Conservation (phyloP, 2,113 vertebrate genomes). For the Lepus europaeus region DNA sequence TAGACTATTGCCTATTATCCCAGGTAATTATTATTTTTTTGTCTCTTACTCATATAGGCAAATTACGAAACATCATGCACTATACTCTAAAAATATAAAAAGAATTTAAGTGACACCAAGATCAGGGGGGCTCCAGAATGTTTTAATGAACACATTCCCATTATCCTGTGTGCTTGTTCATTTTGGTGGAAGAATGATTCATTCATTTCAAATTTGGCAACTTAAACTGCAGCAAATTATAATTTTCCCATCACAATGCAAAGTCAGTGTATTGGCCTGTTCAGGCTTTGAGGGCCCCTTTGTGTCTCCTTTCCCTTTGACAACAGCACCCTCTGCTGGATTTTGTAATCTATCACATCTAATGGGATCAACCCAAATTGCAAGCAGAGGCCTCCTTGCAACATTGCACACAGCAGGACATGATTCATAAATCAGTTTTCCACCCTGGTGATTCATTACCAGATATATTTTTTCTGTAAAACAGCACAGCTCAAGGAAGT, state of each 20-base stretch:
- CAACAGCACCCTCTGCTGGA: conserved; percentile 85
- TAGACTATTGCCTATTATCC: conserved; percentile 72
- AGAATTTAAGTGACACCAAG: conserved; percentile 72
- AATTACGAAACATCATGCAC: conserved; percentile 65
- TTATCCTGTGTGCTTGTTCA: conserved; percentile 77
- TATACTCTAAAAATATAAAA: conserved; percentile 62
- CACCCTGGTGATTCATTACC: conserved; percentile 68
- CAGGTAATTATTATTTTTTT: conserved; percentile 74
- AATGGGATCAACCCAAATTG: conserved; percentile 38
- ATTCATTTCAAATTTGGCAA: conserved; percentile 81
- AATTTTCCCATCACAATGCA: conserved; percentile 68
- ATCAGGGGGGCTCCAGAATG: conserved; percentile 68
- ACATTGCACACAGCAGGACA: conserved; percentile 35
- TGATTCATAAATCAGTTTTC: conserved; percentile 58
- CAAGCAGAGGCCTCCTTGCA: conserved; percentile 57
- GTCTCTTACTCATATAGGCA: conserved; percentile 66
- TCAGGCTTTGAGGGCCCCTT: not conserved
- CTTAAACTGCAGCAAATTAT: conserved; percentile 76
- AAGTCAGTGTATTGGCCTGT: conserved; percentile 69
- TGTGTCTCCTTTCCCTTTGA: conserved; percentile 73
- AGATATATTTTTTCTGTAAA: conserved; percentile 71
- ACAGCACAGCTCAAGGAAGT: conserved; percentile 69
- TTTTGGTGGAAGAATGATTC: conserved; percentile 80
- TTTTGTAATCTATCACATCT: not conserved
- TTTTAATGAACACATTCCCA: conserved; percentile 80